These are phyloP conservation scores for Polyommatus icarus DNA, from an alignment of 2,888 invertebrate genomes.

Conservation along the genomic window DNA sequence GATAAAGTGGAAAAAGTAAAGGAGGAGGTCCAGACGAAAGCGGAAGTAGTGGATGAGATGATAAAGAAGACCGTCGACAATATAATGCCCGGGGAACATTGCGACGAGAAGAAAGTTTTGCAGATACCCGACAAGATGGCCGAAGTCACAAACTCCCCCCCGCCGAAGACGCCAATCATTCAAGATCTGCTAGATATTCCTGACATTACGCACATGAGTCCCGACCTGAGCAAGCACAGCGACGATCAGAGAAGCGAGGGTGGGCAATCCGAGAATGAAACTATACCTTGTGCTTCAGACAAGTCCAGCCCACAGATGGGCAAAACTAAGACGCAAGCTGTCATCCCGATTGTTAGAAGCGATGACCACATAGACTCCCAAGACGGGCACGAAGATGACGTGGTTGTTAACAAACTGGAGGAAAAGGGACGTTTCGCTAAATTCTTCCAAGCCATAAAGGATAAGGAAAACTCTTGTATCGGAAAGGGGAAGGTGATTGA, in stretches of 20 bases:
- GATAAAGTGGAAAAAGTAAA: constrained; percentile 47
- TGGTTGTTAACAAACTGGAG: constrained; percentile 62
- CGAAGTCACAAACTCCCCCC: constrained; percentile 66
- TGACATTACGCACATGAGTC: constrained; percentile 67
- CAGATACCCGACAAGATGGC: constrained; percentile 60
- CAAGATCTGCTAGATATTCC: constrained; percentile 68
- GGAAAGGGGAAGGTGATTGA: constrained; percentile 75
- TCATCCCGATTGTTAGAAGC: constrained; percentile 72
- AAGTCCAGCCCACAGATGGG: constrained; percentile 72
- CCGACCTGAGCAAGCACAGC: constrained; percentile 66
- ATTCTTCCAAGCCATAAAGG: constrained; percentile 68
- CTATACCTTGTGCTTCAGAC: constrained; percentile 73
- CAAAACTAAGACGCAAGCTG: constrained; percentile 74
- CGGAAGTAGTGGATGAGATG: constrained; percentile 61
- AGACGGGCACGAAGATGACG: constrained; percentile 61
- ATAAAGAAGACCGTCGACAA: constrained; percentile 60
- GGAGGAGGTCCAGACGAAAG: constrained; percentile 54
- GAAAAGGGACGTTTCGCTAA: constrained; percentile 70
- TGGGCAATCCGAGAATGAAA: constrained; percentile 74
- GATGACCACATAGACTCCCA: constrained; percentile 66
- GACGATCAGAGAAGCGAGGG: constrained; percentile 72
- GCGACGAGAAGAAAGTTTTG: constrained; percentile 59
- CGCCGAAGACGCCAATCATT: constrained; percentile 69
- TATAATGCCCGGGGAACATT: constrained; percentile 55
- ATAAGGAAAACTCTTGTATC: constrained; percentile 75